Percentiles rank a stretch among this genome's conserved stretches.
phyloP scores from a whole-genome alignment of 2,888 invertebrate species.

The Magallana nippona region DNA sequence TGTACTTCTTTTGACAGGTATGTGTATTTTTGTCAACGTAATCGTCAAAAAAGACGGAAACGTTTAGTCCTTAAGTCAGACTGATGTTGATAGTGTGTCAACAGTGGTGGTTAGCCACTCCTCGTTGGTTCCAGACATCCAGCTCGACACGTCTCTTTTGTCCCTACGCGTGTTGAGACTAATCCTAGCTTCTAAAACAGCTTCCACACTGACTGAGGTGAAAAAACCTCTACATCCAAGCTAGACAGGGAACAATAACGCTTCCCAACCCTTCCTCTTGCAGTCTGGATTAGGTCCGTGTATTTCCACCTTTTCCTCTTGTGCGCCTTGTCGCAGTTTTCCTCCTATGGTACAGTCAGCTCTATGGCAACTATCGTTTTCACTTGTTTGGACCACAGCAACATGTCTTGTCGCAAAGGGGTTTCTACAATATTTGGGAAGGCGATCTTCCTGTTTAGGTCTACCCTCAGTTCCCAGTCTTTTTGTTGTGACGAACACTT shows the following conservation, averaged over 20 bases:
- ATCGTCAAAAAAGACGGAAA: too few species aligned
- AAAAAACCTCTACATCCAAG: background rate
- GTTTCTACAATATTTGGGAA: background rate
- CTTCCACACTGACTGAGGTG: background rate
- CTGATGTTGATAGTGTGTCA: background rate
- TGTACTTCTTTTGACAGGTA: too few species aligned
- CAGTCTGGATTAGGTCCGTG: background rate
- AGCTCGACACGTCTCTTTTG: background rate
- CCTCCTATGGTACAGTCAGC: background rate
- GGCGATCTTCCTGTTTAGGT: too few species aligned
- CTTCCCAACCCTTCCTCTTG: background rate
- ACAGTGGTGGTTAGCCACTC: constrained; percentile 22
- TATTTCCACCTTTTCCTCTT: background rate
- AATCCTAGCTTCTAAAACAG: background rate
- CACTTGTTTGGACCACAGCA: background rate
- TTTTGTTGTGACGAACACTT: too few species aligned
- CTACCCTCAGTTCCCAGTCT: too few species aligned
- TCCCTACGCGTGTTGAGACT: background rate
- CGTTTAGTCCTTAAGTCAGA: too few species aligned
- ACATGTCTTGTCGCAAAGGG: background rate
- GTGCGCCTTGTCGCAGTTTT: background rate
- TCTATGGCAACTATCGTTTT: background rate
- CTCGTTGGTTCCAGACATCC: constrained; percentile 16
- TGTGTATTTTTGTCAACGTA: too few species aligned
- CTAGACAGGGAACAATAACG: background rate